Conservation (phyloP, 2,797 vertebrate species). For the Spondyliosoma cantharus region DNA sequence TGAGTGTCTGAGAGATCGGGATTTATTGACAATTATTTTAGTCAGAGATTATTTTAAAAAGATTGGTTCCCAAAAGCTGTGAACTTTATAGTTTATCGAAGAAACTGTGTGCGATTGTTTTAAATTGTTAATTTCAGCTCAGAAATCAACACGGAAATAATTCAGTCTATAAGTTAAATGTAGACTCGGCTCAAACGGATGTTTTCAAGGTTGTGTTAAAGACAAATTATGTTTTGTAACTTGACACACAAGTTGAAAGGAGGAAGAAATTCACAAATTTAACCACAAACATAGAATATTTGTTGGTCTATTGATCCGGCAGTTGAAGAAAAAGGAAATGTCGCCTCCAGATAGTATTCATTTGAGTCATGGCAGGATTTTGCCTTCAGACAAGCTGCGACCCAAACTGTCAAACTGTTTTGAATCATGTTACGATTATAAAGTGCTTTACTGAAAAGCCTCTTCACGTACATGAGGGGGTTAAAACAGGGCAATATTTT, state of each 20-base stretch:
- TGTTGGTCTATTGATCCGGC: not conserved
- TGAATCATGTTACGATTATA: not conserved
- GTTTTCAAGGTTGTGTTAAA: not conserved
- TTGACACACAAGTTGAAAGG: not conserved
- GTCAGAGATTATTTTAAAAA: not conserved
- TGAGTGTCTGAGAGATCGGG: not conserved
- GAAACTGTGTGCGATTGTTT: not conserved
- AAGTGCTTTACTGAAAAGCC: not conserved
- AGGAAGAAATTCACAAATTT: not conserved
- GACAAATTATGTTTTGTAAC: not conserved
- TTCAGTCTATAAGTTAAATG: not conserved
- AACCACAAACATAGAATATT: not conserved
- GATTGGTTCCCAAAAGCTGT: not conserved
- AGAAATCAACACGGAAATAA: fast-evolving
- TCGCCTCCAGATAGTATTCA: not conserved
- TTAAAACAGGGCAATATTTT: not conserved
- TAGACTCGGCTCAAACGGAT: not conserved
- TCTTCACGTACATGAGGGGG: not conserved
- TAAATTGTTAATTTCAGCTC: not conserved
- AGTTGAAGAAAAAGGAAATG: not conserved
- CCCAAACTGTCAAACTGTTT: not conserved
- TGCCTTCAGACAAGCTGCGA: not conserved
- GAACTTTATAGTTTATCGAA: not conserved
- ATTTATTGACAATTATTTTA: not conserved
- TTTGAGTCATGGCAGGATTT: not conserved